Evolutionary conservation across 2,113 vertebrate species (phyloP), one percentile per base, ranked within the genome.

Genomic region (Proteles cristata): DNA sequence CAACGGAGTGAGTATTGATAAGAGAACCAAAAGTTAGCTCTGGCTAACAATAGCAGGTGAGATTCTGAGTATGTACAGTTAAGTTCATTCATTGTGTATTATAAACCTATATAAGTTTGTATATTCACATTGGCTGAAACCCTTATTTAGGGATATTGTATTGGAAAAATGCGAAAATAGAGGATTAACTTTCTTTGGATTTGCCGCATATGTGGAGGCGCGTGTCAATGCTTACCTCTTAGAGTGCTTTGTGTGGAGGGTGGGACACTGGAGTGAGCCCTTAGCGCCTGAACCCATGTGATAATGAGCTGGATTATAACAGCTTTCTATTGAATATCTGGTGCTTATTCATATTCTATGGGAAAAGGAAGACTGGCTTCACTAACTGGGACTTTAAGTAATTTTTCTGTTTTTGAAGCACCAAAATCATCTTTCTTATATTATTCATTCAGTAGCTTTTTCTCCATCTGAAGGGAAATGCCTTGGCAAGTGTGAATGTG

Each of bases 361-460:
- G 58, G 43, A 85, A 53, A 73, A 1, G 23, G 58, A 74, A 73
- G 61, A 58, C 90, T 21, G 15, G 84, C 69, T 96, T 85, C 55
- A 26, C 84, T 89, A 50, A 43, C 15, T 0, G 65, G 81, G 50
- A 19, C 74, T 83, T 73, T 33, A 39, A 95, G 69, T 90, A 19
- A 90, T 94, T 92, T 95, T 93, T 95, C 93, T 97, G 88, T 94
- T 96, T 97, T 50, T 15, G 53, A 94, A 97, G 77, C 88, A 85
- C 55, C 21, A 66, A 90, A 97, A 84, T 92, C 76, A 82, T 96
- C 84, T 95, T 96, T 69, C 80, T 88, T 88, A 28, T 61, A 76
- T 95, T 81, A 96, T 97, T 96, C 97, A 94, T 96, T 96, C 90
- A 94, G 92, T 68, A 87, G 94, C 53, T 84, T 97, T 96, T 95